Percentiles rank a stretch among this genome's conserved stretches.
Evolutionary conservation across 2,888 invertebrate genomes (phyloP).

Genomic region (Cephus nigrinus): DNA sequence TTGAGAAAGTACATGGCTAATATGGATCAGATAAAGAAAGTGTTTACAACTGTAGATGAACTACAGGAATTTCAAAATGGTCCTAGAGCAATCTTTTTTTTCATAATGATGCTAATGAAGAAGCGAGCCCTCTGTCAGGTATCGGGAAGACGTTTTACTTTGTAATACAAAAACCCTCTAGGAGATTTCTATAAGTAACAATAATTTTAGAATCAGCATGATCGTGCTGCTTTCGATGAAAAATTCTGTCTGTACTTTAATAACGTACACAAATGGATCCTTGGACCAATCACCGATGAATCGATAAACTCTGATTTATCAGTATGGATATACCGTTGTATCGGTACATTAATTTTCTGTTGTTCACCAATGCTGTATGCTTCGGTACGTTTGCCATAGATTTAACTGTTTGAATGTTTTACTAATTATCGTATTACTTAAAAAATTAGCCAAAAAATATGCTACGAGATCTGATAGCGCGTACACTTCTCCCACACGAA

Average conservation of each 20-base stretch:
- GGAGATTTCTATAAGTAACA: background rate
- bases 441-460: slow-evolving; percentile 58
- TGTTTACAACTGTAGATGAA: slow-evolving; percentile 43
- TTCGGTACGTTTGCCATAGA: slow-evolving; percentile 39
- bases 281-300: slow-evolving; percentile 52
- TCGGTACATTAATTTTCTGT: slow-evolving; percentile 55
- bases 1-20: slow-evolving; percentile 47
- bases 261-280: slow-evolving; percentile 59
- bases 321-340: slow-evolving; percentile 55
- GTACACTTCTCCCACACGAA: slow-evolving; percentile 52
- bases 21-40: slow-evolving; percentile 46
- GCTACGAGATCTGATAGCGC: slow-evolving; percentile 49
- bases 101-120: slow-evolving; percentile 47
- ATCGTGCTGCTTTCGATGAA: slow-evolving; percentile 35
- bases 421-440: slow-evolving; percentile 13
- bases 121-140: slow-evolving; percentile 46
- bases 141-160: slow-evolving; percentile 5
- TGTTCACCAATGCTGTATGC: slow-evolving; percentile 54
- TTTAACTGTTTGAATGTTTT: background rate
- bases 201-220: background rate
- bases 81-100: slow-evolving; percentile 48
- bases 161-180: background rate
- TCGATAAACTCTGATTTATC: slow-evolving; percentile 50
- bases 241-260: slow-evolving; percentile 51
- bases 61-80: slow-evolving; percentile 45